phyloP scores from a whole-genome alignment of 2,888 invertebrate species.

The Polydrusus cervinus region DNA sequence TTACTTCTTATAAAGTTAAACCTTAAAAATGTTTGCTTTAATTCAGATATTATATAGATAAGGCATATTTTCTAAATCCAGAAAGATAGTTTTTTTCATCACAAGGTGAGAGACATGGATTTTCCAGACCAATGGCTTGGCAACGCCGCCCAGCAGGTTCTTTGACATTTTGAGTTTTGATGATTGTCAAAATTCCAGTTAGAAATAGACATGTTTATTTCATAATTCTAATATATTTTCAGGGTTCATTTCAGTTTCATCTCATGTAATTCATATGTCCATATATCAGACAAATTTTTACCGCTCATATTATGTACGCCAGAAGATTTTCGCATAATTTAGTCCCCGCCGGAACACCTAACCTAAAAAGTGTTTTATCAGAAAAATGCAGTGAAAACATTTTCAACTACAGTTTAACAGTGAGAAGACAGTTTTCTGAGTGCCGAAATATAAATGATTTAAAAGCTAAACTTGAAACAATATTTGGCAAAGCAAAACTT shows the following conservation, averaged over 20 bases:
- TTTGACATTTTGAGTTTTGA: conserved; percentile 2
- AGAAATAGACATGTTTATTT: conserved; percentile 49
- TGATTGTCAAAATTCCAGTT: conserved; percentile 51
- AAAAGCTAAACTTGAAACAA: conserved; percentile 30
- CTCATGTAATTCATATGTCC: conserved; percentile 27
- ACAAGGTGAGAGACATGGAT: too few relatives aligned
- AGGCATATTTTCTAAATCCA: too few relatives aligned
- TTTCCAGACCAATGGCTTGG: too few relatives aligned
- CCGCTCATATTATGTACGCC: conserved; percentile 57
- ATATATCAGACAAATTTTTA: conserved; percentile 11
- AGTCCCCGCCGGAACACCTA: conserved; percentile 60
- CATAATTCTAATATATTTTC: conserved; percentile 40
- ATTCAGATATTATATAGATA: too few relatives aligned
- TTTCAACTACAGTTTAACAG: conserved; percentile 57
- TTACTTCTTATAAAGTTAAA: too few relatives aligned
- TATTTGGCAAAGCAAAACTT: conserved; percentile 57
- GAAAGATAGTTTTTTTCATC: too few relatives aligned
- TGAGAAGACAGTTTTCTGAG: conserved; percentile 60
- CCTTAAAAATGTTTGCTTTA: too few relatives aligned
- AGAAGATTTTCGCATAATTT: conserved; percentile 57
- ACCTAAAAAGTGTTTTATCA: conserved; percentile 63
- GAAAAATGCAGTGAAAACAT: conserved; percentile 54
- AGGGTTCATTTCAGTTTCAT: conserved; percentile 45
- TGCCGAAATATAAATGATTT: conserved; percentile 55
- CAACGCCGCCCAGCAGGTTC: neutral